These are phyloP conservation scores for Potamarius usumacintae DNA, from an alignment of 2,113 vertebrate species.

Conservation along the genomic window DNA sequence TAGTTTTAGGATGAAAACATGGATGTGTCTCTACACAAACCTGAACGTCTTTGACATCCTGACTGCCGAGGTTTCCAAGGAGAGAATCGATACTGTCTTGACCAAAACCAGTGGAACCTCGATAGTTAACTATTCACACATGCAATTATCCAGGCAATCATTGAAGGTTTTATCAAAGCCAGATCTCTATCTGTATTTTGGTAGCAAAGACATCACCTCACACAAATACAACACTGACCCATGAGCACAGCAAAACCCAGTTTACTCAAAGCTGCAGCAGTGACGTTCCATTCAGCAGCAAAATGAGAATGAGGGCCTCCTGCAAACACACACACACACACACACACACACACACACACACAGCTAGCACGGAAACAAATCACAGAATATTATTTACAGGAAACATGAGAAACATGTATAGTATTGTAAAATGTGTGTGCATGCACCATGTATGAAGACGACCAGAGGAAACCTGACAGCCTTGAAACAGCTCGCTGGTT, in stretches of 20 bases:
- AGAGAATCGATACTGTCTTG: constrained; percentile 80
- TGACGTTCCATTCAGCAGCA: constrained; percentile 76
- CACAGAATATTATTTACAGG: background rate
- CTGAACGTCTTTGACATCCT: constrained; percentile 85
- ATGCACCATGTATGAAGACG: constrained; percentile 80
- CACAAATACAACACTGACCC: constrained; percentile 61
- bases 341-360: background rate
- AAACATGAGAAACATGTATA: background rate
- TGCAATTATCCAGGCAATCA: background rate
- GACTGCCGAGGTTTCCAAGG: constrained; percentile 75
- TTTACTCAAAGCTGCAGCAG: constrained; percentile 69
- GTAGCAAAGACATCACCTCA: background rate
- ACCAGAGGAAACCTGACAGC: constrained; percentile 67
- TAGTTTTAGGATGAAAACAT: background rate
- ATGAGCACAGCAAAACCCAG: constrained; percentile 80
- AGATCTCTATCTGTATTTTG: background rate
- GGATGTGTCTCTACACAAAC: constrained; percentile 56
- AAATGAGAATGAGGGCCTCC: constrained; percentile 82
- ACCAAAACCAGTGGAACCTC: constrained; percentile 82
- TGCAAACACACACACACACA: constrained; percentile 48
- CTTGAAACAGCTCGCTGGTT: constrained; percentile 23
- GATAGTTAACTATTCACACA: constrained; percentile 77
- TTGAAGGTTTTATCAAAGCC: background rate
- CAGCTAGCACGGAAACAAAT: background rate
- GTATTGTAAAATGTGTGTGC: background rate